Evolutionary conservation across 2,888 invertebrate genomes (phyloP).

Genomic region (Chrysolina oricalcia): DNA sequence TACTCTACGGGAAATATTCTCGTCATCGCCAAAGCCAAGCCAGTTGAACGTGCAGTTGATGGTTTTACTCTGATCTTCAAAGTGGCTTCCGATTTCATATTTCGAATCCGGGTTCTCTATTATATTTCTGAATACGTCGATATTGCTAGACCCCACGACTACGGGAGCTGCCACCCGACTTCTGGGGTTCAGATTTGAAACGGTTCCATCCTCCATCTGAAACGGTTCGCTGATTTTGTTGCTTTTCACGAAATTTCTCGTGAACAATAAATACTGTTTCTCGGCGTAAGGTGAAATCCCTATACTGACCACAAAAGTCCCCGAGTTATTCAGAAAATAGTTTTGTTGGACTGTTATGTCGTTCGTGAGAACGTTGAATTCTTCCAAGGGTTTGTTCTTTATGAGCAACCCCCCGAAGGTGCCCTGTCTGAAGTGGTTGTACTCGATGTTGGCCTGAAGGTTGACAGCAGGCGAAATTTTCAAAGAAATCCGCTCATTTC

Average conservation of each 20-base stretch:
- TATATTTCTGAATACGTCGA: conserved; percentile 91
- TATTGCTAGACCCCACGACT: conserved; percentile 92
- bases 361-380: conserved; percentile 84
- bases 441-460: conserved; percentile 84
- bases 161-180: conserved; percentile 94
- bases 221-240: conserved; percentile 92
- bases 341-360: conserved; percentile 87
- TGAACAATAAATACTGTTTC: conserved; percentile 86
- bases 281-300: conserved; percentile 92
- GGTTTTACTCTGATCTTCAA: conserved; percentile 93
- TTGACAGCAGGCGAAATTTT: conserved; percentile 89
- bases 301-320: conserved; percentile 89
- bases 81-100: conserved; percentile 96
- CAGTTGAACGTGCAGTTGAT: conserved; percentile 97
- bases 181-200: conserved; percentile 86
- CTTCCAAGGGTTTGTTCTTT: conserved; percentile 86
- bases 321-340: conserved; percentile 90
- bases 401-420: conserved; percentile 88
- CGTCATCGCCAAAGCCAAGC: conserved; percentile 86
- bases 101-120: conserved; percentile 91
- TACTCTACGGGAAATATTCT: conserved; percentile 82
- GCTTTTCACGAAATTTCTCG: conserved; percentile 88
- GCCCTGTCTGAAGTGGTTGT: conserved; percentile 91
- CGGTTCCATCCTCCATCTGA: conserved; percentile 78
- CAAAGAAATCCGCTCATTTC: conserved; percentile 83